Evolutionary conservation across 2,113 vertebrate species (phyloP).

Genomic region (Phalacrocorax aristotelis): DNA sequence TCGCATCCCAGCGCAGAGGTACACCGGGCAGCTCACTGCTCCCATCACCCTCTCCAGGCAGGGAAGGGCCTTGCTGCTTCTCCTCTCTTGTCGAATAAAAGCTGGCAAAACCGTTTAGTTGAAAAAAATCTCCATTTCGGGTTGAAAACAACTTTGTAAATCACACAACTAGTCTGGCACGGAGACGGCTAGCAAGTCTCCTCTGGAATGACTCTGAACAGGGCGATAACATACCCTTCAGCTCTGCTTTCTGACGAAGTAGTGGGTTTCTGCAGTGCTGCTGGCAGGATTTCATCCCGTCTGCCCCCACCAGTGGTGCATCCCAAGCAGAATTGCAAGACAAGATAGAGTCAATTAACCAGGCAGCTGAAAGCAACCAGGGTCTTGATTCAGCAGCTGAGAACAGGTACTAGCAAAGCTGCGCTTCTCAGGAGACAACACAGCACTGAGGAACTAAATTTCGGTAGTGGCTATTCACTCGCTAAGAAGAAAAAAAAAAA

Average conservation of each 20-base stretch:
- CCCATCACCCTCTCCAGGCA: neutral
- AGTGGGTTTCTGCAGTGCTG: neutral
- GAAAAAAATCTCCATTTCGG: neutral
- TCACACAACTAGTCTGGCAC: neutral
- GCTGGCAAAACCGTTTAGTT: neutral
- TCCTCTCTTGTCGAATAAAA: neutral
- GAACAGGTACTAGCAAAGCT: neutral
- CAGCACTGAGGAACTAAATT: neutral
- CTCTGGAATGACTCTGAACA: neutral
- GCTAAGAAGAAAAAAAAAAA: neutral
- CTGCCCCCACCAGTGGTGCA: neutral
- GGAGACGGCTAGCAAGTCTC: neutral
- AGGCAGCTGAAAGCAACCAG: neutral
- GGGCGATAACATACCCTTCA: accelerated
- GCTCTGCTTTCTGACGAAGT: neutral
- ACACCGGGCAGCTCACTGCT: neutral
- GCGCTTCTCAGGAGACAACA: neutral
- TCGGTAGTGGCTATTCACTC: neutral
- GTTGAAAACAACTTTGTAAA: neutral
- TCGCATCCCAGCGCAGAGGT: neutral
- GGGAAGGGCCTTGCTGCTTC: neutral
- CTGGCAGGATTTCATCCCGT: neutral
- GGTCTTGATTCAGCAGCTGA: neutral
- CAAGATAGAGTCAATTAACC: neutral
- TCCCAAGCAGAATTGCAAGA: neutral